These are phyloP conservation scores for Lasioglossum morio DNA, from an alignment of 2,888 invertebrate species.

Conservation along the genomic window DNA sequence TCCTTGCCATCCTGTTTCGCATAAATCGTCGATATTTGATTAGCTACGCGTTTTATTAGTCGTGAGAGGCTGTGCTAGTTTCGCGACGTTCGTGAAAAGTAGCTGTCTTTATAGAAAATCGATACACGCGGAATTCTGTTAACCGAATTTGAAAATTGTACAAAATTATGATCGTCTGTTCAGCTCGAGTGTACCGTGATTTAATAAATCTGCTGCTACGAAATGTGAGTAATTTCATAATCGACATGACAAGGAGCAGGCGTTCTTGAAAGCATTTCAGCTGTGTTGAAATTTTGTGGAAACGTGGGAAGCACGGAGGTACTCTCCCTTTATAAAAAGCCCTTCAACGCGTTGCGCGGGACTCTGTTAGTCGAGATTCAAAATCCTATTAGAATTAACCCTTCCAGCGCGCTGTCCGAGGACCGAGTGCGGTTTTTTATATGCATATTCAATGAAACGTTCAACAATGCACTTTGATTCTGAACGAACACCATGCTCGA, in stretches of 20 bases:
- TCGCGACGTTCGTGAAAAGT: no score
- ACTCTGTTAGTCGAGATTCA: neutral
- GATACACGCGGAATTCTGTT: no score
- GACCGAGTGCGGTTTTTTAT: neutral
- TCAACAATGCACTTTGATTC: neutral
- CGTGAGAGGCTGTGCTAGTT: no score
- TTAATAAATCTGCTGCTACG: neutral
- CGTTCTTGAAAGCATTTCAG: constrained; percentile 1
- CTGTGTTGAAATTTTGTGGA: neutral
- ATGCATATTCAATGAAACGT: constrained; percentile 20
- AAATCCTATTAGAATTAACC: constrained; percentile 24
- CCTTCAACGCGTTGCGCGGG: neutral
- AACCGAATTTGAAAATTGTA: neutral
- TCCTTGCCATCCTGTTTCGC: no score
- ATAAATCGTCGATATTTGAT: no score
- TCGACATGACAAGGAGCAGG: no score
- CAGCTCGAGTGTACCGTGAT: neutral
- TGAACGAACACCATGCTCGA: neutral
- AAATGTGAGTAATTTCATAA: neutral
- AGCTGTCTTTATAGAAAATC: no score
- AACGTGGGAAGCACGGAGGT: neutral
- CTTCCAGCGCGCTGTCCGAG: neutral
- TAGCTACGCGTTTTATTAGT: no score
- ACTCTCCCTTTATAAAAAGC: no score
- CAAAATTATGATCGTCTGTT: neutral